Evolutionary conservation across 2,797 vertebrate genomes (phyloP).

Genomic region (Diceros bicornis): DNA sequence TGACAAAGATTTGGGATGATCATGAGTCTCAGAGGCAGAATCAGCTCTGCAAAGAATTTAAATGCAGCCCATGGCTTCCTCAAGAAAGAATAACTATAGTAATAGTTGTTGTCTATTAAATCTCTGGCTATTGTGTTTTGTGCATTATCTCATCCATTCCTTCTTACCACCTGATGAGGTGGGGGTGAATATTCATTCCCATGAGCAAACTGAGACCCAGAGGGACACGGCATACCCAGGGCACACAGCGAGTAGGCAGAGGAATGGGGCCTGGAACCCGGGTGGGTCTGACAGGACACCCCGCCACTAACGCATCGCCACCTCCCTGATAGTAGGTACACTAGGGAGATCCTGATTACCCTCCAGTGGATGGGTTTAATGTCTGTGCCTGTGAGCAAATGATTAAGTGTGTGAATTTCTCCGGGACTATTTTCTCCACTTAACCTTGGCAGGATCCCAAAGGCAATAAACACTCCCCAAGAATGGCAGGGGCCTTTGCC

Average conservation of each 20-base stretch:
- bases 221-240: neutral
- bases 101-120: neutral
- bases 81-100: neutral
- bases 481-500: neutral
- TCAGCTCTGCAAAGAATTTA: neutral
- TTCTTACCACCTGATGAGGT: neutral
- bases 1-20: neutral
- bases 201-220: neutral
- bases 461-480: neutral
- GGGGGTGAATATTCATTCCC: neutral
- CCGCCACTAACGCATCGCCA: neutral
- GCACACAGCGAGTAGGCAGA: rapidly evolving
- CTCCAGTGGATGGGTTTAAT: neutral
- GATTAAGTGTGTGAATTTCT: neutral
- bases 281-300: no score
- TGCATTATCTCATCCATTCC: neutral
- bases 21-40: neutral
- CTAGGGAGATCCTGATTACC: neutral
- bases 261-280: neutral
- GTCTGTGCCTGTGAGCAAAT: neutral
- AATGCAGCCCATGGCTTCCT: neutral
- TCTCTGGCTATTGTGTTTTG: neutral
- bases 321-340: neutral
- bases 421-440: neutral
- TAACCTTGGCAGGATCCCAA: conserved; percentile 59